phyloP scores from a whole-genome alignment of 2,888 invertebrate genomes.

The Colostygia pectinataria region DNA sequence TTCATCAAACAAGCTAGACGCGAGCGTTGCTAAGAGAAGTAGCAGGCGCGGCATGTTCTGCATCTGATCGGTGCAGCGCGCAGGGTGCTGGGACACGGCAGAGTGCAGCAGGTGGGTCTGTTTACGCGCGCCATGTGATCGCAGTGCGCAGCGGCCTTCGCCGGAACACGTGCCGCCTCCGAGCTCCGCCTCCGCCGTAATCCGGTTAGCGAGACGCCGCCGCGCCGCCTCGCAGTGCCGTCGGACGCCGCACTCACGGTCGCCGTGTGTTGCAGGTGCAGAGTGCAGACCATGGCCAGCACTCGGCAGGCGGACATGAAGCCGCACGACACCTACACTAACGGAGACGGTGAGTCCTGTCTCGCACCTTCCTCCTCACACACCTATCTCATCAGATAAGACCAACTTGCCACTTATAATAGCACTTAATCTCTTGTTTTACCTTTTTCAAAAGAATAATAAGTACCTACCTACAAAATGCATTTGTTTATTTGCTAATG shows the following conservation, averaged over 20 bases:
- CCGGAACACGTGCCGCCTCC: conserved; percentile 37
- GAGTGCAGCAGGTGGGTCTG: conserved; percentile 7
- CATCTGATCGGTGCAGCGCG: conserved; percentile 2
- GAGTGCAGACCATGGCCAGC: conserved; percentile 13
- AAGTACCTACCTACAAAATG: too few relatives aligned
- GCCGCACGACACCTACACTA: conserved; percentile 59
- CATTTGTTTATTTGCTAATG: too few relatives aligned
- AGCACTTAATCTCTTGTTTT: too few relatives aligned
- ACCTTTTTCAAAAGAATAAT: too few relatives aligned
- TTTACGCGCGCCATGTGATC: conserved; percentile 12
- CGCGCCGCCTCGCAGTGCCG: too few relatives aligned
- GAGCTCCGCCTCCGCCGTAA: conserved; percentile 25
- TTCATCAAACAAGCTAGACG: too few relatives aligned
- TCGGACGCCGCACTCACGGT: conserved; percentile 5
- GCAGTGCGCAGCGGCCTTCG: conserved; percentile 35
- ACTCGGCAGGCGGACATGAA: conserved; percentile 48
- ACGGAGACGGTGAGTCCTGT: conserved; percentile 61
- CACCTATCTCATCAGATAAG: too few relatives aligned
- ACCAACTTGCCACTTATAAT: too few relatives aligned
- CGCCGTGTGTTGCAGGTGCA: conserved; percentile 23
- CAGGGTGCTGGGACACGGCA: background rate
- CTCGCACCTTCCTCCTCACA: background rate
- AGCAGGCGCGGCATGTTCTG: conserved; percentile 5
- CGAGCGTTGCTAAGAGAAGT: too few relatives aligned
- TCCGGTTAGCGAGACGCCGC: conserved; percentile 27